Evolutionary conservation across 2,113 vertebrate species (phyloP).

Genomic region (Panthera leo): DNA sequence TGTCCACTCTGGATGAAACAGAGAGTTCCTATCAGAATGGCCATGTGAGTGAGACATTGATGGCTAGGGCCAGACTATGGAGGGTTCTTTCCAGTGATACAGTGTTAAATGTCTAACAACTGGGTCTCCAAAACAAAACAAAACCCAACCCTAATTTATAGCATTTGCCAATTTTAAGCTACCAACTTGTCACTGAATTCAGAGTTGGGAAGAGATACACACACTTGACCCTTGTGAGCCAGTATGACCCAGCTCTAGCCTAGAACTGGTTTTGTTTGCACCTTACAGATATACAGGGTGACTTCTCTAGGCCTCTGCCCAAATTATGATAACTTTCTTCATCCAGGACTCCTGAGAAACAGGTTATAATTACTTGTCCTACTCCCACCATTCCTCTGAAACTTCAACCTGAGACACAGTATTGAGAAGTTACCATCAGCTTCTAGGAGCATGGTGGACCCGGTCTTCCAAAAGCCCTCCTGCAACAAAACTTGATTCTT

Average conservation of each 20-base stretch:
- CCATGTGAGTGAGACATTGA: neutral
- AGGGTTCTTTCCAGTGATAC: neutral
- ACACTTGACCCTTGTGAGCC: neutral
- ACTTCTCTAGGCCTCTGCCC: neutral
- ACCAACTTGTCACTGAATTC: neutral
- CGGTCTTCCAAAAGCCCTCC: neutral
- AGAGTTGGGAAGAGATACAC: neutral
- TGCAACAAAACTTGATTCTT: neutral
- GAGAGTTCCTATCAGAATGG: neutral
- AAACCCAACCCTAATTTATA: neutral
- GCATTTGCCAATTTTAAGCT: neutral
- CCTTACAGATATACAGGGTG: neutral
- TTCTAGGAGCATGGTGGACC: neutral
- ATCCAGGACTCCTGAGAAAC: neutral
- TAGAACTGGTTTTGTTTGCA: neutral
- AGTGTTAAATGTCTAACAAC: slow-evolving; percentile 18
- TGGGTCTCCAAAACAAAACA: neutral
- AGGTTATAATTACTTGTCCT: neutral
- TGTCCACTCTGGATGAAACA: neutral
- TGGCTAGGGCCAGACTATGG: neutral
- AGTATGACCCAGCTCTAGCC: neutral
- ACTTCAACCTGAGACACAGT: neutral
- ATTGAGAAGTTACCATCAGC: neutral
- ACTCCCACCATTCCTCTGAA: neutral
- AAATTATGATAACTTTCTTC: neutral